Conservation (phyloP, 2,797 vertebrate genomes). For the Sorex maritimensis region DNA sequence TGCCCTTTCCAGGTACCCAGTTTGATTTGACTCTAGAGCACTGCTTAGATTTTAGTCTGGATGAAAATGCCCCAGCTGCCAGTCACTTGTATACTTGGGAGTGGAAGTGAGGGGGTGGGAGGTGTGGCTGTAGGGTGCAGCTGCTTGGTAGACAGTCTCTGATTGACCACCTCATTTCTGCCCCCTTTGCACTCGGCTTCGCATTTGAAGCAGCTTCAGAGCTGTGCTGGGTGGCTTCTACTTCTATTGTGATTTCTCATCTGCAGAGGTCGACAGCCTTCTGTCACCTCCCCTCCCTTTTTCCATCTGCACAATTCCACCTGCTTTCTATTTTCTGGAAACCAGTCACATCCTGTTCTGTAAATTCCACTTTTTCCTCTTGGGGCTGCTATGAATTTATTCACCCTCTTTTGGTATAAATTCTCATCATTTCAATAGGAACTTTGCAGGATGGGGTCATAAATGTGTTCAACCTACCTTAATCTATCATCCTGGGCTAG, state of each 20-base stretch:
- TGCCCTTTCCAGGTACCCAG: not conserved
- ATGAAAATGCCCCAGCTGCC: not conserved
- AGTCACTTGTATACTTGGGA: not conserved
- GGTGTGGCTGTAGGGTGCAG: not conserved
- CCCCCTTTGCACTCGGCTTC: constrained; percentile 16
- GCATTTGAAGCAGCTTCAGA: not conserved
- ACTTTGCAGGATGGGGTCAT: constrained; percentile 26
- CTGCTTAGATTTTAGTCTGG: constrained; percentile 43
- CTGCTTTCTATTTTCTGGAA: constrained; percentile 46
- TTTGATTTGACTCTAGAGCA: not conserved
- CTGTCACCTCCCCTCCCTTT: not conserved
- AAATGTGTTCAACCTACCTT: not conserved
- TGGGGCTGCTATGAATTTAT: constrained; percentile 39
- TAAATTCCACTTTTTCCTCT: not conserved
- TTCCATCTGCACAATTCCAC: not conserved
- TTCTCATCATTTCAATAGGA: constrained; percentile 23
- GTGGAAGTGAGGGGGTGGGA: not conserved
- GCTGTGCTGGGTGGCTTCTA: not conserved
- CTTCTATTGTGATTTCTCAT: not conserved
- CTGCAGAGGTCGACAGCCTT: not conserved
- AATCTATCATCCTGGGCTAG: constrained; percentile 6
- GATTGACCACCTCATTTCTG: constrained; percentile 29
- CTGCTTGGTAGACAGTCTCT: not conserved
- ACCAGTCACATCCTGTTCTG: constrained; percentile 20
- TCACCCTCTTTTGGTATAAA: not conserved